Evolutionary conservation across 2,113 vertebrate species (phyloP).

Genomic region (Xenus cinereus): DNA sequence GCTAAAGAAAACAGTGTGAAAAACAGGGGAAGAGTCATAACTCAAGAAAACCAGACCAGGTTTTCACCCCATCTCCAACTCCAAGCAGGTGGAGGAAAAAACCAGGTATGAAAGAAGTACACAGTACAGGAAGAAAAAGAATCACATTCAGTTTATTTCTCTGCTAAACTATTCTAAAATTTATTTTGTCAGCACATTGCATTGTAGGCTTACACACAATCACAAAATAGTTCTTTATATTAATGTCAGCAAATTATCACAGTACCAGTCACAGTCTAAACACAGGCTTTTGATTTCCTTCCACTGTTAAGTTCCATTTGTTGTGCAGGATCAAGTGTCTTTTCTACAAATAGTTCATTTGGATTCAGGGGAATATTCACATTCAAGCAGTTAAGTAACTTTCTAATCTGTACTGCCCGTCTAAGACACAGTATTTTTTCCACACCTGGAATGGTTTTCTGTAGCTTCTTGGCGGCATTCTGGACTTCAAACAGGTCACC

Average conservation of each 20-base stretch:
- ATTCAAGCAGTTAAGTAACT: not conserved
- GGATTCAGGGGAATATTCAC: not conserved
- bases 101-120: not conserved
- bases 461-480: not conserved
- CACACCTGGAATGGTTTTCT: not conserved
- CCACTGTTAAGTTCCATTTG: not conserved
- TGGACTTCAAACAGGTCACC: not conserved
- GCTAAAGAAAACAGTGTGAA: not conserved
- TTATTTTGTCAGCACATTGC: not conserved
- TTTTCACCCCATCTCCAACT: not conserved
- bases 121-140: not conserved
- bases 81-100: not conserved
- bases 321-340: not conserved
- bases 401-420: not conserved
- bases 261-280: not conserved
- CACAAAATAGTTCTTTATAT: not conserved
- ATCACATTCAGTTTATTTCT: not conserved
- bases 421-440: not conserved
- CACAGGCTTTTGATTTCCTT: not conserved
- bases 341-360: not conserved
- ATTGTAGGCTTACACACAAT: not conserved
- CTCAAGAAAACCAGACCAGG: not conserved
- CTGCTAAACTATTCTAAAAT: not conserved
- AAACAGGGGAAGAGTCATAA: not conserved
- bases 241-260: not conserved